Conservation (phyloP, 2,113 vertebrate species). For the Cochlearius cochlearius region DNA sequence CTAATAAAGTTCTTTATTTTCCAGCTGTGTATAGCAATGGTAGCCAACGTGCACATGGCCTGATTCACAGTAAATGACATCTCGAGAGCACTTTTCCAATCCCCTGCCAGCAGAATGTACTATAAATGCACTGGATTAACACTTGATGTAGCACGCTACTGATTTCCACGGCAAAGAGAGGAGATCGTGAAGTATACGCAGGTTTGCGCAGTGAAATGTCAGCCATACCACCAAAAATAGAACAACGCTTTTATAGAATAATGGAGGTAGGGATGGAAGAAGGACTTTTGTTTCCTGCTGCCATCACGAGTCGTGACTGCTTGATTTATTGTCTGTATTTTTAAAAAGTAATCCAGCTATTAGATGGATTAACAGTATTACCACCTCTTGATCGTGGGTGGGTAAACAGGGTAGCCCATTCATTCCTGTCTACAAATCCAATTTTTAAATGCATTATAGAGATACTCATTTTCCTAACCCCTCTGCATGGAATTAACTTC, state of each 20-base stretch:
- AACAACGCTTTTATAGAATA: background rate
- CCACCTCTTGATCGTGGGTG: background rate
- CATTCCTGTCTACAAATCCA: background rate
- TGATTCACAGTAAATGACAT: background rate
- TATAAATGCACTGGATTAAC: background rate
- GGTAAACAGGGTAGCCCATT: background rate
- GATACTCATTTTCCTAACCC: background rate
- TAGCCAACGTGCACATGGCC: background rate
- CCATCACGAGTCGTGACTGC: background rate
- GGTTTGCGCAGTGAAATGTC: background rate
- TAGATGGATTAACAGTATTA: background rate
- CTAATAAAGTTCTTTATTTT: background rate
- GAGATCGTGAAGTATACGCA: background rate
- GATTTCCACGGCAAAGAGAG: background rate
- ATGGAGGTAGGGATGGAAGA: background rate
- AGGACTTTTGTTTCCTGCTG: background rate
- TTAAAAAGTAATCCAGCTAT: background rate
- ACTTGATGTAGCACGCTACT: background rate
- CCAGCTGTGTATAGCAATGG: background rate
- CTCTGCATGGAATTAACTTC: background rate
- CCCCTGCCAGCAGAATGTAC: background rate
- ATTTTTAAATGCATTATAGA: background rate
- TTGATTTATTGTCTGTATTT: background rate
- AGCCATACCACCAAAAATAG: background rate
- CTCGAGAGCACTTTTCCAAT: background rate